Conservation (phyloP, 1,140 invertebrate genomes). For the Bombus superbus region DNA sequence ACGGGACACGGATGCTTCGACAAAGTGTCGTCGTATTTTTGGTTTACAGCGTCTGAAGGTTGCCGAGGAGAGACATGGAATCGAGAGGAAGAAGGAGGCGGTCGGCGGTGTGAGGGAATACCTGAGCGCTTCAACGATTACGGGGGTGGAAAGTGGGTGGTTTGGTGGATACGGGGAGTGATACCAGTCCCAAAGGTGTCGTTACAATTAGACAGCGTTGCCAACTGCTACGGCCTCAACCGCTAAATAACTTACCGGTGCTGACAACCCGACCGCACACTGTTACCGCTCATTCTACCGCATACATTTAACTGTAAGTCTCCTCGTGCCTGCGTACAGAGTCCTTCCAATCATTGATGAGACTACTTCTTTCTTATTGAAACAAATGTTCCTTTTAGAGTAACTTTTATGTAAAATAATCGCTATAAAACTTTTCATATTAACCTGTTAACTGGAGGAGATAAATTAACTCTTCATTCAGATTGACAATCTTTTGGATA, state of each 20-base stretch:
- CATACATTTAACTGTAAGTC: constrained; percentile 55
- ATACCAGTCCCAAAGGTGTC: constrained; percentile 78
- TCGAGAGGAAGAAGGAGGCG: constrained; percentile 32
- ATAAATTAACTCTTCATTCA: too few relatives aligned
- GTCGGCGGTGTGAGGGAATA: constrained; percentile 30
- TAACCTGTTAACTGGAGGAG: too few relatives aligned
- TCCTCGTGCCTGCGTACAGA: not conserved
- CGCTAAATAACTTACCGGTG: constrained; percentile 81
- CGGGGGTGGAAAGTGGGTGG: constrained; percentile 63
- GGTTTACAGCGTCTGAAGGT: constrained; percentile 73
- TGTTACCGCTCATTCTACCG: constrained; percentile 67
- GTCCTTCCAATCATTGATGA: not conserved
- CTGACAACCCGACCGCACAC: constrained; percentile 78
- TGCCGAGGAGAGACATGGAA: constrained; percentile 47
- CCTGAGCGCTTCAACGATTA: constrained; percentile 74
- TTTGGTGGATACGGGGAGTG: constrained; percentile 64
- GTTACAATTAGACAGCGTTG: constrained; percentile 81
- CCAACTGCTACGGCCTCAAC: constrained; percentile 77
- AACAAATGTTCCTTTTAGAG: too few relatives aligned
- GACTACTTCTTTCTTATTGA: not conserved
- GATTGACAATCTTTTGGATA: too few relatives aligned
- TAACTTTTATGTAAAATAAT: too few relatives aligned
- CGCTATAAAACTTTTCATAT: too few relatives aligned
- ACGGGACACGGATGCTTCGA: constrained; percentile 60
- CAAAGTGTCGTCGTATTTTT: constrained; percentile 76